Evolutionary conservation across 2,113 vertebrate genomes (phyloP).

Genomic region (Channa maculata): DNA sequence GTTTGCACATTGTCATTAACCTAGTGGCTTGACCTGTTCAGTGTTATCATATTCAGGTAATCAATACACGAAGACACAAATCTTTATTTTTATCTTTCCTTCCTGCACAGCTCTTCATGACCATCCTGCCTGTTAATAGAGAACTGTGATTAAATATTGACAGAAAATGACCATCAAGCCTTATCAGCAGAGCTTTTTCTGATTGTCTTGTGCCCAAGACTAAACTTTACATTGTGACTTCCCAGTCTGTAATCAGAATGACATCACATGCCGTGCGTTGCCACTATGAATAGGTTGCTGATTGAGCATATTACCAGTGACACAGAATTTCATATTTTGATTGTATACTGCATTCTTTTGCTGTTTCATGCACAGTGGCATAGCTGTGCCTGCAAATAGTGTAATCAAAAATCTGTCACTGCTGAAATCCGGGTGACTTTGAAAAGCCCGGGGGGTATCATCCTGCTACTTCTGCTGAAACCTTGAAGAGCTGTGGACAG

Average conservation of each 20-base stretch:
- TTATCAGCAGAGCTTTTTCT: slow-evolving; percentile 17
- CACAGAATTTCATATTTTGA: slow-evolving; percentile 7
- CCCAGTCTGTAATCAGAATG: slow-evolving; percentile 35
- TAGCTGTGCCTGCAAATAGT: slow-evolving; percentile 15
- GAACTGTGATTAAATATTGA: slow-evolving; percentile 16
- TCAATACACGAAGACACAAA: slow-evolving; percentile 18
- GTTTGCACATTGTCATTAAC: slow-evolving; percentile 22
- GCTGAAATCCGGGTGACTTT: slow-evolving; percentile 10
- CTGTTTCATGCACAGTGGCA: neutral
- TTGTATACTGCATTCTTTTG: neutral
- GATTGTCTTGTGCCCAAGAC: slow-evolving; percentile 6
- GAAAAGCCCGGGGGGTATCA: slow-evolving; percentile 36
- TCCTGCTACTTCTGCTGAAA: slow-evolving; percentile 42
- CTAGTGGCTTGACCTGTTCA: slow-evolving; percentile 7
- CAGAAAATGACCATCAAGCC: slow-evolving; percentile 23
- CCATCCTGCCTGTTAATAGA: slow-evolving; percentile 1
- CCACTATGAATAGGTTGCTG: slow-evolving; percentile 28
- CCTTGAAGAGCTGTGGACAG: slow-evolving; percentile 52
- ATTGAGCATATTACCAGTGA: slow-evolving; percentile 27
- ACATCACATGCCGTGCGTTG: slow-evolving; percentile 8
- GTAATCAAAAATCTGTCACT: slow-evolving; percentile 41
- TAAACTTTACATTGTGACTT: slow-evolving; percentile 19
- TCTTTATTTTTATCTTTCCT: neutral
- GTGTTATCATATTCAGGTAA: neutral
- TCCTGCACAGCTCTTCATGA: slow-evolving; percentile 1